Base-by-base conservation (phyloP, 2,888 invertebrate species). In the Tanypteryx hageni region DNA sequence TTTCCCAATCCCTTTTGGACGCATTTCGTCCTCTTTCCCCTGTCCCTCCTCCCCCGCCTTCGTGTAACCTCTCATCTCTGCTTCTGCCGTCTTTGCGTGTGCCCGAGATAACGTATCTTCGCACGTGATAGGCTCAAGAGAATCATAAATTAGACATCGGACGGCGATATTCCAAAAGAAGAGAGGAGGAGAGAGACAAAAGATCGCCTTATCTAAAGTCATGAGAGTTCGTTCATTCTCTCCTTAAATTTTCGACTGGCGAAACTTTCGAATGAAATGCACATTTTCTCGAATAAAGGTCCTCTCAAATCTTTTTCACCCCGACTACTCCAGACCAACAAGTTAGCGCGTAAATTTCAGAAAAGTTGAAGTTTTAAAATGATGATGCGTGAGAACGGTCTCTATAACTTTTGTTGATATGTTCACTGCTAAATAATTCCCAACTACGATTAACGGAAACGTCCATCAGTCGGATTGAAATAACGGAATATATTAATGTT, bases 1-100 rank as follows among this genome's bases (percentile, higher is more conserved):
- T 76, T 76, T 76, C 76, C 27, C 76, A 76, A 76, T 76, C 76
- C 76, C 22, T 76, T 68, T 14, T n/a, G 27, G 76, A 5, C 76
- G 76, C 76, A 76, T 76, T 27, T 44, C 44, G 44, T 44, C 44
- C 5, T 5, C 44, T 68, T 68, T 2, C 68, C 9, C 18, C 0
- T 61, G n/a, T 68, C 68, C 5, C 18, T 18, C 68, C 68, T 68
- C 76, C 22, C 76, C 22, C 76, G 22, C 13, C 76, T 27, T 27
- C 22, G 0, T 27, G 13, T 13, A 22, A 27, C 76, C 76, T 68
- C 68, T 22, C 44, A 44, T 44, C 44, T 0, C 68, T 76, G n/a
- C 22, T 14, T 16, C 0, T 27, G 5, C 0, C 27, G 10, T 4
- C 76, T 22, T 76, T 27, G 76, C 76, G 76, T 76, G 76, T 22